Evolutionary conservation across 2,888 invertebrate genomes (phyloP).

Genomic region (Theodoxus fluviatilis): DNA sequence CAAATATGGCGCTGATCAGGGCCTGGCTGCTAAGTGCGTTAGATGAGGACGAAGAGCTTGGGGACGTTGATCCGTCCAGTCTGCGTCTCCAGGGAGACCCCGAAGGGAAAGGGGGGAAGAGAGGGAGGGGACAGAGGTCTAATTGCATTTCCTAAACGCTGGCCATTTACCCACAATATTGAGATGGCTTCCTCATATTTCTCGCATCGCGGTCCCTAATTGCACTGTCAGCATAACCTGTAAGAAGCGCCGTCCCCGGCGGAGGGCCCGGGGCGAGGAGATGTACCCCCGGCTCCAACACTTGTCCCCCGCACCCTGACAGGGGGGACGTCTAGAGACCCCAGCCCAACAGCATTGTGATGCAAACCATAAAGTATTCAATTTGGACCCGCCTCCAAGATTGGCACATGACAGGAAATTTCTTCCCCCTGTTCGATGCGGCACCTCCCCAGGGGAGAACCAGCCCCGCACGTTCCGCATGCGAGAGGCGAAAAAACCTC

Average conservation of each 20-base stretch:
- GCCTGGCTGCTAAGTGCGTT: no score
- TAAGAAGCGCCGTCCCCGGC: slow-evolving; percentile 15
- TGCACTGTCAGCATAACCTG: slow-evolving; percentile 29
- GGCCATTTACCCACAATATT: slow-evolving; percentile 37
- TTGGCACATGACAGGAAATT: slow-evolving; percentile 24
- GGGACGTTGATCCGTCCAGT: no score
- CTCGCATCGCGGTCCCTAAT: slow-evolving; percentile 34
- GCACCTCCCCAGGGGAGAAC: slow-evolving; percentile 13
- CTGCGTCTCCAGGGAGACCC: no score
- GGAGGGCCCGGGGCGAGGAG: slow-evolving; percentile 9
- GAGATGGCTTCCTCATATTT: slow-evolving; percentile 35
- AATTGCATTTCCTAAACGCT: slow-evolving; percentile 33
- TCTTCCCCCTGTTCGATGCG: slow-evolving; percentile 18
- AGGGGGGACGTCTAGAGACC: slow-evolving; percentile 22
- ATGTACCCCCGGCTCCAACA: slow-evolving; percentile 21
- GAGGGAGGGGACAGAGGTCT: no score
- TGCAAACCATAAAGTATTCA: slow-evolving; percentile 26
- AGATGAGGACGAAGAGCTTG: no score
- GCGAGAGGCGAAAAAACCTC: no score
- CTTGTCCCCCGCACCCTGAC: slow-evolving; percentile 23
- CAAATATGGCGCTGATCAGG: no score
- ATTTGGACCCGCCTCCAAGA: slow-evolving; percentile 18
- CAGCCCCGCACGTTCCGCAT: no score
- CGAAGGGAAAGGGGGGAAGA: no score
- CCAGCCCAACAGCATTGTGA: slow-evolving; percentile 21